A percentile compares a stretch with the other conserved stretches of the same genome.
These are phyloP conservation scores for Eledona agricola DNA, from an alignment of 2,888 invertebrate genomes.

Conservation along the genomic window DNA sequence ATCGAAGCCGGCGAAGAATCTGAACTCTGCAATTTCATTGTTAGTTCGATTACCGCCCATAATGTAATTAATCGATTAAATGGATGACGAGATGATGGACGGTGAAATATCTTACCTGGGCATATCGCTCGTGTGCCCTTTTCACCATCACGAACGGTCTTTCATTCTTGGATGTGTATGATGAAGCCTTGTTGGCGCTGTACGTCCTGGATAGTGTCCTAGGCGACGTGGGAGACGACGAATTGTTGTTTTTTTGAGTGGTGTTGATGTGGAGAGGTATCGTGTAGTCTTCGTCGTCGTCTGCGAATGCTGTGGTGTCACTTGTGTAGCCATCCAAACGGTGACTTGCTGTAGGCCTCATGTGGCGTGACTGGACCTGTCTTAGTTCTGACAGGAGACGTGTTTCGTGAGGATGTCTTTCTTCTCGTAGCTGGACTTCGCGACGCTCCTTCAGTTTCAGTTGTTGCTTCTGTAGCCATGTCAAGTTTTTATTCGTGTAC, in stretches of 20 bases:
- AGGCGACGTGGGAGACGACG: slow-evolving; percentile 21
- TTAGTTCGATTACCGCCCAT: slow-evolving; percentile 7
- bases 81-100: slow-evolving; percentile 7
- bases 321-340: slow-evolving; percentile 80
- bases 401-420: slow-evolving; percentile 76
- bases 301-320: slow-evolving; percentile 80
- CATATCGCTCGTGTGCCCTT: slow-evolving; percentile 64
- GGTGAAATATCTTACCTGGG: slow-evolving; percentile 51
- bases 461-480: slow-evolving; percentile 86
- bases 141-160: slow-evolving; percentile 72
- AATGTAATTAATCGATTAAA: slow-evolving; percentile 5
- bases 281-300: slow-evolving; percentile 76
- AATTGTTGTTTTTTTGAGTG: slow-evolving; percentile 45
- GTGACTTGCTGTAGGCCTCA: slow-evolving; percentile 62
- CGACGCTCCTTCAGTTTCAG: slow-evolving; percentile 80
- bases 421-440: slow-evolving; percentile 77
- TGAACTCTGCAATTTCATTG: slow-evolving; percentile 54
- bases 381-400: slow-evolving; percentile 69
- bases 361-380: slow-evolving; percentile 62
- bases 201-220: slow-evolving; percentile 26
- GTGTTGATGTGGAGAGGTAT: slow-evolving; percentile 77
- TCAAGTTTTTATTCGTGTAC: slow-evolving; percentile 62
- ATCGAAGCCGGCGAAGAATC: slow-evolving; percentile 54
- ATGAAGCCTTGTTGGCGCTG: slow-evolving; percentile 43
- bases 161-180: slow-evolving; percentile 61